Evolutionary conservation across 2,888 invertebrate species (phyloP), one percentile per base, ranked within the genome.

Genomic region (Lymantria monacha): DNA sequence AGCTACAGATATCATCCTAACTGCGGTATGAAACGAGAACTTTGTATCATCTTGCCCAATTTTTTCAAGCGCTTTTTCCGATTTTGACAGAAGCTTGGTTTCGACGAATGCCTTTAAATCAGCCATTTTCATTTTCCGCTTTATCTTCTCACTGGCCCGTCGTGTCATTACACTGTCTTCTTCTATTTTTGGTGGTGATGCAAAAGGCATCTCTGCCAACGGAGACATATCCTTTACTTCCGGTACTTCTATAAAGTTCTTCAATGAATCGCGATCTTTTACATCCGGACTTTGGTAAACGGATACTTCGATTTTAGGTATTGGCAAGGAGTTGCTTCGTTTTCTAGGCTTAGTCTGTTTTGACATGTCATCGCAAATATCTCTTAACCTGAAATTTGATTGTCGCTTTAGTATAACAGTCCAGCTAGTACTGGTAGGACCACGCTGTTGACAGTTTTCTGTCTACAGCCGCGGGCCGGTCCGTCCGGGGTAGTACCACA

Each of bases 51-150:
- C 96, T 45, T 95, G 94, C 55, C 96, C 97, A 76, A 97, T 96
- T 91, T 96, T 97, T 85, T 97, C 97, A 70, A 98, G 87, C 55
- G 97, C 96, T 83, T 97, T 97, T 71, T 97, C 97, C 0, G 97
- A 97, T 83, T 97, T 97, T 0, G 97, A 97, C 51, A 97, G 91
- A 67, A 97, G 88, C 83, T 97, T 97, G 0, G 97, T 97, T 81
- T 98, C 98, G 12, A 98, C 97, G 72, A 98, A 97, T 1, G 97
- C 96, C 79, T 96, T 95, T 37, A 98, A 83, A 76, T 98, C 98
- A 0, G 97, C 95, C 94, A 98, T 97, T 91, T 97, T 97, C 93
- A 97, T 97, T 75, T 96, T 94, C 47, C 95, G 95, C 79, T 97
- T 97, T 9, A 93, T 93, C 79, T 97, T 97, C 74, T 97, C 97